A percentile compares a stretch with the other conserved stretches of the same genome.
Evolutionary conservation across 2,888 invertebrate genomes (phyloP).

Genomic region (Tenthredo distinguenda): DNA sequence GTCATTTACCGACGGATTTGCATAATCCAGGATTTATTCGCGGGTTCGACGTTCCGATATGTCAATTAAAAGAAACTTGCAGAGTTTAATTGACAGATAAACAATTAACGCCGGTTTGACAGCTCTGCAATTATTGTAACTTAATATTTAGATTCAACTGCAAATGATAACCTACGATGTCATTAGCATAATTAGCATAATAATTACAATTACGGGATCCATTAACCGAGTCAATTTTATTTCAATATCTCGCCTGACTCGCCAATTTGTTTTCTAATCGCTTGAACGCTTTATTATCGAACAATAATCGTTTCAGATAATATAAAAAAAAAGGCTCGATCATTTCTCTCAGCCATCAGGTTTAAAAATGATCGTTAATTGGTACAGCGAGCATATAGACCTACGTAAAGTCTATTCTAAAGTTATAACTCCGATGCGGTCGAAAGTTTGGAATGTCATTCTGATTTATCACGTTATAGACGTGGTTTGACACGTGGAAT

Average conservation of each 20-base stretch:
- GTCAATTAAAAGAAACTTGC: not conserved
- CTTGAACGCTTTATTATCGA: not conserved
- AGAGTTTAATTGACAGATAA: not conserved
- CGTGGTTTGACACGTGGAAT: slow-evolving; percentile 30
- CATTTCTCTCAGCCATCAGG: too few relatives aligned
- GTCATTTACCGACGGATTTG: not conserved
- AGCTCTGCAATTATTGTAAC: slow-evolving; percentile 40
- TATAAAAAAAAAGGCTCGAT: not conserved
- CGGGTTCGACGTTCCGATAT: not conserved
- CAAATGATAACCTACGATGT: slow-evolving; percentile 5
- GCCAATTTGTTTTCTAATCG: not conserved
- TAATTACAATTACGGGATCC: slow-evolving; percentile 32
- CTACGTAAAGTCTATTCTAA: not conserved
- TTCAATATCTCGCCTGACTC: not conserved
- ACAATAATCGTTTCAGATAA: not conserved
- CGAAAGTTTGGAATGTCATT: slow-evolving; percentile 26
- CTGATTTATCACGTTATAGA: slow-evolving; percentile 40
- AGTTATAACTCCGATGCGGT: not conserved
- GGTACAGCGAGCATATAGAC: not conserved
- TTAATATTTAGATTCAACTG: slow-evolving; percentile 30
- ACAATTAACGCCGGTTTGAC: slow-evolving; percentile 28
- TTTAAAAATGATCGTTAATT: slow-evolving; percentile 18
- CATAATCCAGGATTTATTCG: not conserved
- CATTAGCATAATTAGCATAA: slow-evolving; percentile 18
- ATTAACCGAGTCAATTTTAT: slow-evolving; percentile 23